phyloP scores from a whole-genome alignment of 2,797 vertebrate species.

The Malurus leucopterus region DNA sequence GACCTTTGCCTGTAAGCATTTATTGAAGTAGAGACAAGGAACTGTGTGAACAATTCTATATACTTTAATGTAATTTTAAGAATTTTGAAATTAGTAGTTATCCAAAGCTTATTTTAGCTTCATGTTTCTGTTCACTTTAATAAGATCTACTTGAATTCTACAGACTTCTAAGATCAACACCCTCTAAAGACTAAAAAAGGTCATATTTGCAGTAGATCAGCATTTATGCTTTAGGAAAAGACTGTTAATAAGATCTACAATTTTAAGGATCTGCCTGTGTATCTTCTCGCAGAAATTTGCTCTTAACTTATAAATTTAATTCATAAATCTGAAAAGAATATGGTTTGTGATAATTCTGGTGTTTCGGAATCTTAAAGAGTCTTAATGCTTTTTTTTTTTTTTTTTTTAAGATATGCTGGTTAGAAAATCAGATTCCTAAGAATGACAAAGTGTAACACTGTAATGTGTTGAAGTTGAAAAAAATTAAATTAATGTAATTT shows the following conservation, averaged over 20 bases:
- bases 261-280: not conserved
- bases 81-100: not conserved
- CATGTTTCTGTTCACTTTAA: not conserved
- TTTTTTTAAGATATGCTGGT: not conserved
- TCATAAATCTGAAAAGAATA: not conserved
- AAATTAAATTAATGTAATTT: not conserved
- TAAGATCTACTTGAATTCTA: not conserved
- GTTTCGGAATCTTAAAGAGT: not conserved
- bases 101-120: not conserved
- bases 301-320: not conserved
- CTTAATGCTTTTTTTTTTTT: rapidly evolving
- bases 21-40: not conserved
- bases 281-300: not conserved
- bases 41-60: not conserved
- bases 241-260: not conserved
- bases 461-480: not conserved
- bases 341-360: not conserved
- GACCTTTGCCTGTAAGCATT: not conserved
- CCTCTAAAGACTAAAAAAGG: not conserved
- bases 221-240: not conserved
- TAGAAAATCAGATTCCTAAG: not conserved
- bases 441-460: not conserved
- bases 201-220: not conserved
- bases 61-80: not conserved
- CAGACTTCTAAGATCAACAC: not conserved